These are phyloP conservation scores for Goniozus legneri DNA, from an alignment of 1,140 invertebrate species.

Conservation along the genomic window DNA sequence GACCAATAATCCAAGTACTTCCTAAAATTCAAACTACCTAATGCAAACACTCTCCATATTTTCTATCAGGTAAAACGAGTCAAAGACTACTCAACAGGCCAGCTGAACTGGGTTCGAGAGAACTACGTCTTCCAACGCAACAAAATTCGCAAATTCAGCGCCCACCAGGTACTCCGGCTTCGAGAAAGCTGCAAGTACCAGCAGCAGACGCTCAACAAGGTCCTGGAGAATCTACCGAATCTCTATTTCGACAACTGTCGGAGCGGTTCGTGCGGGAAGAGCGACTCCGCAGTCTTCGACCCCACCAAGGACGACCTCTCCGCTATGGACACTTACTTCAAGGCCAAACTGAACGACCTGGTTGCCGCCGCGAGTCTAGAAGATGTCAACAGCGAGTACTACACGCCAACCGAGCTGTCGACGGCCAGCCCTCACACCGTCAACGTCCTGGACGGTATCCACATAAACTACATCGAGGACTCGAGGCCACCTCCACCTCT, in stretches of 20 bases:
- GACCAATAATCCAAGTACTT: neutral
- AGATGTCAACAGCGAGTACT: constrained; percentile 69
- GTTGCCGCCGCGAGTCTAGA: constrained; percentile 44
- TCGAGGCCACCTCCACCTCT: constrained; percentile 35
- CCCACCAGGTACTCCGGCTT: constrained; percentile 82
- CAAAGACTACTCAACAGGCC: constrained; percentile 83
- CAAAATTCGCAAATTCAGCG: constrained; percentile 90
- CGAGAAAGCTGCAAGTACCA: constrained; percentile 93
- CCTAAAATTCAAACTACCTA: neutral
- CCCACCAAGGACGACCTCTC: constrained; percentile 56
- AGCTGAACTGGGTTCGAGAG: constrained; percentile 89
- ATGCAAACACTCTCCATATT: neutral
- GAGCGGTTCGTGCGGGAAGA: constrained; percentile 77
- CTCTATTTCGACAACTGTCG: constrained; percentile 91
- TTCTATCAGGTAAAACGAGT: constrained; percentile 76
- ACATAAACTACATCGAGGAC: constrained; percentile 61
- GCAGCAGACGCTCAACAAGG: constrained; percentile 90
- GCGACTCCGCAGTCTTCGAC: constrained; percentile 74
- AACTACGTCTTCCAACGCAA: constrained; percentile 94
- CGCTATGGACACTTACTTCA: constrained; percentile 55
- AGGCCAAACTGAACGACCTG: constrained; percentile 36
- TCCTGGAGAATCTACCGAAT: constrained; percentile 89
- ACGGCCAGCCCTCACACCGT: constrained; percentile 36
- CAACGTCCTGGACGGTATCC: constrained; percentile 53
- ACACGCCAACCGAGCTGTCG: constrained; percentile 70